Percentiles rank a stretch among this genome's conserved stretches.
Evolutionary conservation across 2,797 vertebrate species (phyloP).

Genomic region (Karalla daura): DNA sequence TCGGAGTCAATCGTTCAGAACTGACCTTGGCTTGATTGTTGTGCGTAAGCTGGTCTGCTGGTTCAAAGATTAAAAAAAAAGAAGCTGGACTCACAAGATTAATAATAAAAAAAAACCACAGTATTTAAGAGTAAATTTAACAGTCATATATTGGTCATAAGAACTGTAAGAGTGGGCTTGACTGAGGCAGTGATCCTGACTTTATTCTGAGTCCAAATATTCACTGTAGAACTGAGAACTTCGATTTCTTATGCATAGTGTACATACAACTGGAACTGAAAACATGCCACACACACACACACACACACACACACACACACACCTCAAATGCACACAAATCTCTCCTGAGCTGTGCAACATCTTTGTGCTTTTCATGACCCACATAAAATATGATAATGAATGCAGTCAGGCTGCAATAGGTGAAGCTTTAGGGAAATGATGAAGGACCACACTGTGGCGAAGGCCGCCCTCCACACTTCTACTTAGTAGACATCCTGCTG

Average conservation of each 20-base stretch:
- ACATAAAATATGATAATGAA: constrained; percentile 78
- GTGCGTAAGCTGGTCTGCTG: constrained; percentile 61
- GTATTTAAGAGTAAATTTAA: constrained; percentile 53
- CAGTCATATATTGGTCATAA: constrained; percentile 26
- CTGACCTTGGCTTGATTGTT: constrained; percentile 82
- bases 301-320: not conserved
- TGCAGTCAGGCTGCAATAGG: constrained; percentile 71
- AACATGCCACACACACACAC: not conserved
- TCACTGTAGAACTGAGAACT: constrained; percentile 18
- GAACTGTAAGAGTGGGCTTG: not conserved
- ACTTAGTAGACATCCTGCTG: constrained; percentile 39
- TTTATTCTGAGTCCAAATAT: constrained; percentile 1
- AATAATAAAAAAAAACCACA: constrained; percentile 65
- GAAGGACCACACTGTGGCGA: constrained; percentile 56
- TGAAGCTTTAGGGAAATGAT: constrained; percentile 70
- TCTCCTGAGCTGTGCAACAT: constrained; percentile 47
- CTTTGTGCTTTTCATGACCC: constrained; percentile 60
- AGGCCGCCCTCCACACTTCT: constrained; percentile 47
- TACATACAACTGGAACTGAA: not conserved
- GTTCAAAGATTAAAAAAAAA: constrained; percentile 61
- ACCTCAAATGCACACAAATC: constrained; percentile 24
- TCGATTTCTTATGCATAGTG: constrained; percentile 14
- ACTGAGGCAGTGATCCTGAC: not conserved
- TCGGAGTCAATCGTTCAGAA: constrained; percentile 72
- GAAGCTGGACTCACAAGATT: constrained; percentile 56